Percentiles rank a stretch among this genome's conserved stretches.
These are phyloP conservation scores for Phthorimaea operculella DNA, from an alignment of 1,140 invertebrate species.

Conservation along the genomic window DNA sequence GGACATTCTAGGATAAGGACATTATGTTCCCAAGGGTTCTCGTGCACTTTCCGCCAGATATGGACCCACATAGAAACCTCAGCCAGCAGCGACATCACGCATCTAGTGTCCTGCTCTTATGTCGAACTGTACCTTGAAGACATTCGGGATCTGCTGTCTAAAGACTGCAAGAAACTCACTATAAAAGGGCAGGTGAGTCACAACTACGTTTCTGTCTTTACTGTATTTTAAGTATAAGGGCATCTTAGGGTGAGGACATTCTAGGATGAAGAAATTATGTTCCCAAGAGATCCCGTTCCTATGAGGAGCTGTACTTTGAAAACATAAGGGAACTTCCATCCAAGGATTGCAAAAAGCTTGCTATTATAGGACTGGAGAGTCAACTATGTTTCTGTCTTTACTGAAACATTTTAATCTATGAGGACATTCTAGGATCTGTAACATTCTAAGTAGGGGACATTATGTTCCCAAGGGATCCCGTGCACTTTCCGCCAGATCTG, in stretches of 20 bases:
- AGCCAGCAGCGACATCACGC: slow-evolving; percentile 87
- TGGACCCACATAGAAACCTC: slow-evolving; percentile 87
- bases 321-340: slow-evolving; percentile 91
- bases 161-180: slow-evolving; percentile 73
- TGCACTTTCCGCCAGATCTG: slow-evolving; percentile 97
- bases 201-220: slow-evolving; percentile 84
- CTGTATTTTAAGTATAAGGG: too few relatives aligned
- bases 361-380: slow-evolving; percentile 59
- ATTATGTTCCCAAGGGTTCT: too few relatives aligned
- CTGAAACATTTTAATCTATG: too few relatives aligned
- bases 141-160: slow-evolving; percentile 68
- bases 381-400: slow-evolving; percentile 84
- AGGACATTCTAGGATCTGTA: too few relatives aligned
- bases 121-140: slow-evolving; percentile 97
- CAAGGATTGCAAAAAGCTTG: slow-evolving; percentile 74
- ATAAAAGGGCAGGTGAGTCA: too few relatives aligned
- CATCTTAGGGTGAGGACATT: too few relatives aligned
- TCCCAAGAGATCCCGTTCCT: slow-evolving; percentile 97
- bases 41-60: slow-evolving; percentile 95
- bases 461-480: too few relatives aligned
- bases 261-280: slow-evolving; percentile 83
- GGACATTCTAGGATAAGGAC: too few relatives aligned
- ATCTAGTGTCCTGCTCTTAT: slow-evolving; percentile 92
- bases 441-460: too few relatives aligned
- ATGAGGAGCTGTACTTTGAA: slow-evolving; percentile 96